Evolutionary conservation across 2,113 vertebrate genomes (phyloP).

Genomic region (Gobius niger): DNA sequence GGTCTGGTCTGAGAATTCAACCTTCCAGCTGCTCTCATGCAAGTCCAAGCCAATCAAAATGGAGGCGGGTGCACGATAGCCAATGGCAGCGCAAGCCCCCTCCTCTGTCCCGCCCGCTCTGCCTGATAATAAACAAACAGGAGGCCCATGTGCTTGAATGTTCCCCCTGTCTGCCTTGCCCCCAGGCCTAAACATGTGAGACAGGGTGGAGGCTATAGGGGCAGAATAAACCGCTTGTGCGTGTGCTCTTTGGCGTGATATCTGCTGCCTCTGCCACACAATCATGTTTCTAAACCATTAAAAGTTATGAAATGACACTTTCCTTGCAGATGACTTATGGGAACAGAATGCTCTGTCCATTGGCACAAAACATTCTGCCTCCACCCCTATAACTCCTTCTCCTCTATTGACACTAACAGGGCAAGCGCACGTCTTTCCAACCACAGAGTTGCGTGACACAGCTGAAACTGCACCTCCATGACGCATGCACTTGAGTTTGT

Average conservation of each 20-base stretch:
- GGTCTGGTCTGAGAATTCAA: constrained; percentile 40
- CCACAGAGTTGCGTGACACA: constrained; percentile 26
- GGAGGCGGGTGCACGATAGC: constrained; percentile 20
- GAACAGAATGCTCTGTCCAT: constrained; percentile 24
- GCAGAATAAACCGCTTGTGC: constrained; percentile 1
- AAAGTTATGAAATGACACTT: neutral
- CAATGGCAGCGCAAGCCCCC: constrained; percentile 29
- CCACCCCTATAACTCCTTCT: constrained; percentile 38
- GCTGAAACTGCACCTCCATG: constrained; percentile 17
- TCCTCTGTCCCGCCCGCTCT: constrained; percentile 26
- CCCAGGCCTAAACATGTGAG: constrained; percentile 64
- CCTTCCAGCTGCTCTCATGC: neutral
- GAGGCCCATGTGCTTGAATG: constrained; percentile 62
- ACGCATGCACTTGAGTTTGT: constrained; percentile 26
- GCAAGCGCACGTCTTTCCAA: constrained; percentile 3
- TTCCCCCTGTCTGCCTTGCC: constrained; percentile 34
- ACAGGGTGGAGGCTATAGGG: constrained; percentile 19
- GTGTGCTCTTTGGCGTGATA: neutral
- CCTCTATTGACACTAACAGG: constrained; percentile 6
- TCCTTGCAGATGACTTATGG: neutral
- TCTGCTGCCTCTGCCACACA: constrained; percentile 28
- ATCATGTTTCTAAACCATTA: constrained; percentile 16
- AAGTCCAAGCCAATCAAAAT: constrained; percentile 30
- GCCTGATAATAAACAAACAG: constrained; percentile 62
- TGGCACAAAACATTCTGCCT: constrained; percentile 30